Evolutionary conservation across 2,797 vertebrate genomes (phyloP), one percentile per base, ranked within the genome.

Genomic region (Danio jaintianensis): DNA sequence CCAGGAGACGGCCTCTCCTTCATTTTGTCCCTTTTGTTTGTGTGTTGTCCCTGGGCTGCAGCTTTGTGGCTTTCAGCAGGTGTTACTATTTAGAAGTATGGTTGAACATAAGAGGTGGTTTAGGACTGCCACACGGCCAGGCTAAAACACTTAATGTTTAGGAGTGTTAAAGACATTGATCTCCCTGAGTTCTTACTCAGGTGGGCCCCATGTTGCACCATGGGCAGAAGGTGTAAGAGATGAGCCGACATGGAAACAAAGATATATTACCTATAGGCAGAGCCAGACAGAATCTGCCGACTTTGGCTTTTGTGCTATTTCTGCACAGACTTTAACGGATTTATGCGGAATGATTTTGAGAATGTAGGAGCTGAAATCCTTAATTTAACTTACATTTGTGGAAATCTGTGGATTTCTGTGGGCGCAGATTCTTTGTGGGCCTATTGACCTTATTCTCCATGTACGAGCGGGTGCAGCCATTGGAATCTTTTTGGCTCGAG

Each of bases 1-100:
- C 82, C 82, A 83, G 76, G 80, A 91, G 87, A 91, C 85, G 87
- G 87, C 89, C 86, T 86, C 83, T 87, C 83, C 83, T 85, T 87
- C 83, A 80, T 83, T 82, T 82, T 84, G 59, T 86, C 72, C 80
- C 86, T 85, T 86, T 89, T 88, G 87, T 88, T 87, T 85, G 85
- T 87, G 81, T 89, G 84, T 86, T 87, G 82, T 88, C 81, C 85
- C 80, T 85, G 84, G 61, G 83, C 82, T 86, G 73, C 78, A 87
- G 83, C 87, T 88, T 87, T 88, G 84, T 82, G 86, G 87, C 85
- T 84, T 85, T 62, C 59, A 87, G 85, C 87, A 90, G 87, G 87
- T 90, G 87, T 87, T 87, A 89, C 87, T 85, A 78, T 85, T 85
- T 85, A 85, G 77, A 81, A 73, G 77, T 86, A 82, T 79, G 66